Evolutionary conservation across 2,797 vertebrate genomes (phyloP).

Genomic region (Enteromius argenteus): DNA sequence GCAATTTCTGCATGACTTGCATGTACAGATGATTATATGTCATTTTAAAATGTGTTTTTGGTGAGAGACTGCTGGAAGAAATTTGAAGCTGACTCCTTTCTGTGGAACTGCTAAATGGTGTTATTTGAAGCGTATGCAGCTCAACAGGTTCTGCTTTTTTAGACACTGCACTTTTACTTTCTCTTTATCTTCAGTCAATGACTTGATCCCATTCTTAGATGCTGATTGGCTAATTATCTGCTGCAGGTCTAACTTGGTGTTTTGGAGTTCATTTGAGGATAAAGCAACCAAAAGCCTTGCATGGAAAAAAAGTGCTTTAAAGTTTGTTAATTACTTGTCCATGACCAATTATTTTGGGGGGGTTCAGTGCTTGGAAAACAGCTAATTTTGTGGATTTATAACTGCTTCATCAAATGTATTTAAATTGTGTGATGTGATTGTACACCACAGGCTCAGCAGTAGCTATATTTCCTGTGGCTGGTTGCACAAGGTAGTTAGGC

Average conservation of each 20-base stretch:
- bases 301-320: not conserved
- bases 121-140: not conserved
- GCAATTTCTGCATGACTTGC: not conserved
- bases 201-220: not conserved
- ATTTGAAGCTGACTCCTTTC: not conserved
- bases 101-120: not conserved
- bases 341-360: not conserved
- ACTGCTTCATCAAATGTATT: not conserved
- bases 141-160: slow-evolving; percentile 16
- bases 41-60: not conserved
- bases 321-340: not conserved
- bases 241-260: not conserved
- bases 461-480: not conserved
- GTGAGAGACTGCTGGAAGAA: not conserved
- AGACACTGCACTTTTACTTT: not conserved
- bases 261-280: not conserved
- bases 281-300: not conserved
- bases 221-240: not conserved
- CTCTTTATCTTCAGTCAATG: not conserved
- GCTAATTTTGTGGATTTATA: not conserved
- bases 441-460: not conserved
- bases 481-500: not conserved
- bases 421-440: not conserved
- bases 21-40: not conserved
- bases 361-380: not conserved